Evolutionary conservation across 2,113 vertebrate species (phyloP).

Genomic region (Rhinolophus ferrumequinum): DNA sequence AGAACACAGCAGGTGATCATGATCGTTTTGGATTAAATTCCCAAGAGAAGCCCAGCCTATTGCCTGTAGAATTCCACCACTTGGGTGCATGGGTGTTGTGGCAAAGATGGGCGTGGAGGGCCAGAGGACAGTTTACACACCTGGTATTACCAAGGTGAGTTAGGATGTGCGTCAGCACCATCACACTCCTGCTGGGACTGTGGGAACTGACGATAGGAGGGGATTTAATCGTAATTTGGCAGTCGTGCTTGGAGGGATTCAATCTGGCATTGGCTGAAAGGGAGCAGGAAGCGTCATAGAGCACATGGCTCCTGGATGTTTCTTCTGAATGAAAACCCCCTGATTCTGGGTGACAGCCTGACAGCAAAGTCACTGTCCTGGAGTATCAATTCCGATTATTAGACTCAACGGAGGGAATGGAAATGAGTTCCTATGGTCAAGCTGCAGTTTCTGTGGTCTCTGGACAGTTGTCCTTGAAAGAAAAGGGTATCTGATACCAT

Average conservation of each 20-base stretch:
- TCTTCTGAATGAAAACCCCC: neutral
- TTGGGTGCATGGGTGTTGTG: neutral
- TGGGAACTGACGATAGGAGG: neutral
- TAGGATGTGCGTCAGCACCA: neutral
- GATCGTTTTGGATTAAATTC: conserved; percentile 28
- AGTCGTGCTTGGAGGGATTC: neutral
- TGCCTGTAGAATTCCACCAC: neutral
- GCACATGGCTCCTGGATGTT: neutral
- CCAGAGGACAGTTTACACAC: neutral
- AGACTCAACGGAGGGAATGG: neutral
- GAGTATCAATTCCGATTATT: neutral
- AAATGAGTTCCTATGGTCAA: neutral
- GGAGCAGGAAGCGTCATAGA: neutral
- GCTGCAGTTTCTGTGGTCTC: neutral
- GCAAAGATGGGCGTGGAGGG: neutral
- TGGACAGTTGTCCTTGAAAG: neutral
- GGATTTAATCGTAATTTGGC: neutral
- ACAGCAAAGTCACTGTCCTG: neutral
- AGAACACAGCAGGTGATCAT: neutral
- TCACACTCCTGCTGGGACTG: neutral
- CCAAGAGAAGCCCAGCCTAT: neutral
- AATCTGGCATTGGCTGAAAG: neutral
- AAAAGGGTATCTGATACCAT: conserved; percentile 45
- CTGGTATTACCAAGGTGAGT: neutral
- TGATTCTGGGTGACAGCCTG: neutral